Base-by-base conservation (phyloP, 2,888 invertebrate species). In the Diarsia rubi region DNA sequence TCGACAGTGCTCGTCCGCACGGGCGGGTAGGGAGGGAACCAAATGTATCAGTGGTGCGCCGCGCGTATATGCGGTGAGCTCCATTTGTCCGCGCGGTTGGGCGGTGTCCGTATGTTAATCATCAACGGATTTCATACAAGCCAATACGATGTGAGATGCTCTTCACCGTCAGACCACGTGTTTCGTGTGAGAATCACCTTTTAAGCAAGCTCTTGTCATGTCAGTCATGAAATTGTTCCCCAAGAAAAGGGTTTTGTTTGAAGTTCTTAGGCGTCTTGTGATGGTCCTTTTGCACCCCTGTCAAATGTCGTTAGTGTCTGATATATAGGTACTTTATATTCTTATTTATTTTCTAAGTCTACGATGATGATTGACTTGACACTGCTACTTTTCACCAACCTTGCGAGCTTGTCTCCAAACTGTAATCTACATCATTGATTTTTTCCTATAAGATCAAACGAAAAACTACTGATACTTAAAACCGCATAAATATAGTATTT, bases 191-290 rank as follows among this genome's bases (percentile, higher is more conserved):
- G 54, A 24, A 54, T 24, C 24, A 6, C 24, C 54, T n/a, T n/a
- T n/a, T 27, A 27, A 27, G 57, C 57, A 27, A 66, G 42, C 27
- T 12, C 65, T 8, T 37, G 37, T 37, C 37, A 37, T 37, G 37
- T 37, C 37, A 67, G 12, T 21, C 0, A 1, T 59, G 57, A 59
- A 59, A 59, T 59, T n/a, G 6, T 59, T 42, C 3, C 16, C 4
- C 14, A 21, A 24, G 31, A 45, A 74, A 75, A 47, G 31, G 14
- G n/a, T 68, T 47, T 70, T 70, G 11, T 49, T 70, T 37, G 3
- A 37, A 70, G 21, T 69, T 37, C 19, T 37, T 68, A n/a, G 24
- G 24, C 21, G 21, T 54, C 24, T 52, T n/a, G 54, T 24, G 16
- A 62, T 5, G 16, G 3, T 42, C 16, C n/a, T 62, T 62, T 62